Percentiles rank a stretch among this genome's conserved stretches.
Conservation (phyloP, 1,140 invertebrate genomes). For the Drosophila novamexicana region DNA sequence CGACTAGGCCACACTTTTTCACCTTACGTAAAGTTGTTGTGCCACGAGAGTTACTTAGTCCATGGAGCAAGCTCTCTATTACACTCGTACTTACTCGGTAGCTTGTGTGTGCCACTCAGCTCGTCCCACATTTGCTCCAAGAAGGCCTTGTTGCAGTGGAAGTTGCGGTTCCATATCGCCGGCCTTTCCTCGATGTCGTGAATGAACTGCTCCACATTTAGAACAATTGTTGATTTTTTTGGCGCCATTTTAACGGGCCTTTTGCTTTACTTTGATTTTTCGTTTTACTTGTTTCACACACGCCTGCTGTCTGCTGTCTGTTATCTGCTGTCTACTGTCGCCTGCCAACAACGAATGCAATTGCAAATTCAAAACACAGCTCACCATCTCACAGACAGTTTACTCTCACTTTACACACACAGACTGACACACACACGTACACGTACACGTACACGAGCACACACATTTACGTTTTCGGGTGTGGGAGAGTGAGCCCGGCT, state of each 20-base stretch:
- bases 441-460: not conserved
- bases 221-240: slow-evolving; percentile 82
- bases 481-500: not conserved
- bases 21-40: slow-evolving; percentile 14
- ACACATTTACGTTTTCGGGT: not conserved
- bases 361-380: slow-evolving; percentile 36
- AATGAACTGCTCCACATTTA: slow-evolving; percentile 84
- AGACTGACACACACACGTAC: not conserved
- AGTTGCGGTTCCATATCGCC: slow-evolving; percentile 84
- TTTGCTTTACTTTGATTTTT: slow-evolving; percentile 21
- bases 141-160: slow-evolving; percentile 83
- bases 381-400: not conserved
- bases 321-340: slow-evolving; percentile 7
- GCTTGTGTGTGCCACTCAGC: slow-evolving; percentile 72
- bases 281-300: slow-evolving; percentile 24
- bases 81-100: slow-evolving; percentile 71
- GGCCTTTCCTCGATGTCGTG: slow-evolving; percentile 81
- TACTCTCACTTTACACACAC: not conserved
- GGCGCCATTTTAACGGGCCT: slow-evolving; percentile 70
- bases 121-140: slow-evolving; percentile 84
- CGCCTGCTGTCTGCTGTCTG: slow-evolving; percentile 15
- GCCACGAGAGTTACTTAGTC: not conserved
- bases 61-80: not conserved
- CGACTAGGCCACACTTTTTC: not conserved
- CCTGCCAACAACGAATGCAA: slow-evolving; percentile 52